Evolutionary conservation across 2,888 invertebrate species (phyloP).

Genomic region (Carcina quercana): DNA sequence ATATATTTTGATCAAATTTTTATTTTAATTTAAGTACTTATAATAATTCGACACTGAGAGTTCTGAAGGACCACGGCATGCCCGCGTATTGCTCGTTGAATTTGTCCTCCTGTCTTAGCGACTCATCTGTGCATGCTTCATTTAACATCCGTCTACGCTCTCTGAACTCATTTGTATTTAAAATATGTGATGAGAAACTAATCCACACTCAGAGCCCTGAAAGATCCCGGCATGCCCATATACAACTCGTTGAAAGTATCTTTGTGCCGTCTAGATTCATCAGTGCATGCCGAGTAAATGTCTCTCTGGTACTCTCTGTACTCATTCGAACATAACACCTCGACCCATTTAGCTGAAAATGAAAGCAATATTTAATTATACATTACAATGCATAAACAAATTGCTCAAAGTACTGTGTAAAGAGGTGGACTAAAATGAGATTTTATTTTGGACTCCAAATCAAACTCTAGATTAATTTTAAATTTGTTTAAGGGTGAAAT

Average conservation of each 20-base stretch:
- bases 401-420: no score
- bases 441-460: no score
- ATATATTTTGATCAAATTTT: no score
- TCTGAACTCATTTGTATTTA: conserved; percentile 18
- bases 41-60: conserved; percentile 25
- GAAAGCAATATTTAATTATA: no score
- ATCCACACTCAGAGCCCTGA: conserved; percentile 27
- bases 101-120: conserved; percentile 24
- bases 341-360: conserved; percentile 23
- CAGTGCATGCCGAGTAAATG: conserved; percentile 27
- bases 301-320: conserved; percentile 25
- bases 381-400: no score
- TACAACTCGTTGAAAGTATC: conserved; percentile 31
- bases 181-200: conserved; percentile 6
- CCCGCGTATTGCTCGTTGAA: conserved; percentile 33
- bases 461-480: no score
- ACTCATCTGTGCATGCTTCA: conserved; percentile 32
- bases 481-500: no score
- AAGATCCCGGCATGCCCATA: conserved; percentile 30
- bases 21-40: not conserved
- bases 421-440: no score
- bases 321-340: conserved; percentile 24
- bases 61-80: conserved; percentile 30
- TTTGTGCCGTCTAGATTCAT: conserved; percentile 30
- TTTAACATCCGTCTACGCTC: conserved; percentile 28